A percentile compares a stretch with the other conserved stretches of the same genome.
These are phyloP conservation scores for Pseudopodoces humilis DNA, from an alignment of 2,113 vertebrate genomes.

Conservation along the genomic window DNA sequence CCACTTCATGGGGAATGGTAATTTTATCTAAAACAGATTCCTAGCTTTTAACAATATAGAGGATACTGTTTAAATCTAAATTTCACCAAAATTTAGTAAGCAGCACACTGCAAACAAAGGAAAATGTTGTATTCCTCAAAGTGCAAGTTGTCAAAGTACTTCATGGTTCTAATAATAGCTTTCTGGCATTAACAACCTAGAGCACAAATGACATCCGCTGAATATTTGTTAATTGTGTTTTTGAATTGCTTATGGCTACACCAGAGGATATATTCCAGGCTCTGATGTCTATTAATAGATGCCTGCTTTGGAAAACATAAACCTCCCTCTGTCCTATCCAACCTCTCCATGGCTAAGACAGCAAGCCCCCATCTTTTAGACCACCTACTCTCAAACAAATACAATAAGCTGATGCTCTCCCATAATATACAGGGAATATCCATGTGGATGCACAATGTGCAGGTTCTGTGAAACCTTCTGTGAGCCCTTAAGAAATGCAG, in stretches of 20 bases:
- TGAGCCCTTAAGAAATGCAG: neutral
- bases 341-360: neutral
- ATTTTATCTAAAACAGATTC: neutral
- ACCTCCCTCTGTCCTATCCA: neutral
- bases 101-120: neutral
- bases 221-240: constrained; percentile 57
- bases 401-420: neutral
- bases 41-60: neutral
- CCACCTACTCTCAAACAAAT: neutral
- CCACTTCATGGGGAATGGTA: neutral
- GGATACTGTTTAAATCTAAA: neutral
- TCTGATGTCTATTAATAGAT: constrained; percentile 63
- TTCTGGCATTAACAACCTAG: constrained; percentile 8
- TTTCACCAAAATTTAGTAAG: neutral
- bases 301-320: constrained; percentile 29
- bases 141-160: neutral
- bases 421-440: neutral
- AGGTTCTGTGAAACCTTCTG: neutral
- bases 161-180: neutral
- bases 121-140: neutral
- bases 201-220: neutral
- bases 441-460: neutral
- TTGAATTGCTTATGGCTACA: constrained; percentile 29
- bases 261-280: constrained; percentile 49
- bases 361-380: neutral